Conservation (phyloP, 2,113 vertebrate species). For the Neomonachus schauinslandi region DNA sequence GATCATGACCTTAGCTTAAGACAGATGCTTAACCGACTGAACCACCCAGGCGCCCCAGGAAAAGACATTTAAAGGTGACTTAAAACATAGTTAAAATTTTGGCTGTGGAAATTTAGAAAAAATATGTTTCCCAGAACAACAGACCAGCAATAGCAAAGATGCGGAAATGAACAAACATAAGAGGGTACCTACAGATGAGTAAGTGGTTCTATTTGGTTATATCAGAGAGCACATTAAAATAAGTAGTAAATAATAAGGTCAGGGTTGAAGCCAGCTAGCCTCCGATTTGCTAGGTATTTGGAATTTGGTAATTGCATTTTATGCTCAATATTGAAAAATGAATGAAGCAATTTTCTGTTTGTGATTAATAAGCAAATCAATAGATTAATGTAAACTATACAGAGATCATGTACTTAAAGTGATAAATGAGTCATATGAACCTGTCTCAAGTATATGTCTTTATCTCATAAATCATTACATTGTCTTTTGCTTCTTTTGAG, state of each 20-base stretch:
- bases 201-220: neutral
- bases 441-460: neutral
- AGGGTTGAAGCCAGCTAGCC: neutral
- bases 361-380: neutral
- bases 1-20: neutral
- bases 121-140: neutral
- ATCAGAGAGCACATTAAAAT: neutral
- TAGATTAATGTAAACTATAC: neutral
- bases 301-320: constrained; percentile 17
- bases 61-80: neutral
- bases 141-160: neutral
- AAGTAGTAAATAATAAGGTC: neutral
- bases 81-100: neutral
- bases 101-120: neutral
- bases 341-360: constrained; percentile 27
- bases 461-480: neutral
- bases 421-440: neutral
- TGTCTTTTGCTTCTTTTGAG: neutral
- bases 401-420: neutral
- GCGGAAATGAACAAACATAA: neutral
- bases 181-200: neutral
- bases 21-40: neutral
- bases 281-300: neutral
- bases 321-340: neutral
- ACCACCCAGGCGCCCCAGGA: neutral